Conservation (phyloP, 2,888 invertebrate species). For the Leptinotarsa tumamoca region DNA sequence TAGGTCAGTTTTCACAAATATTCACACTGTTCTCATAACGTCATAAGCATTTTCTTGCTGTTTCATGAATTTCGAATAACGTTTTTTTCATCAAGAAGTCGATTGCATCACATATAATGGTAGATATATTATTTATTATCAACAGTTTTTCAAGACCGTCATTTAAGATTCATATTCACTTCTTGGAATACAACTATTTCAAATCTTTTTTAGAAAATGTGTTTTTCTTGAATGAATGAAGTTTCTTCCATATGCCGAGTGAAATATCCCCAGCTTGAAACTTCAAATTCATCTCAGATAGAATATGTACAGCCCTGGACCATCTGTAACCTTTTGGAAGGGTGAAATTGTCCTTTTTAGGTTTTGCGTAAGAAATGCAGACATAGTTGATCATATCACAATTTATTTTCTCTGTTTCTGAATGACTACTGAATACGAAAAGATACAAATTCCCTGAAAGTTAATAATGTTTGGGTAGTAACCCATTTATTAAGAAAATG, state of each 20-base stretch:
- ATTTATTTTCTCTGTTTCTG: slow-evolving; percentile 22
- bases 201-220: background rate
- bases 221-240: background rate
- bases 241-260: no score
- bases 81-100: no score
- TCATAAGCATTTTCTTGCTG: no score
- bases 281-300: background rate
- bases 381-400: slow-evolving; percentile 27
- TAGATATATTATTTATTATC: no score
- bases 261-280: background rate
- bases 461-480: background rate
- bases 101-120: no score
- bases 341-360: slow-evolving; percentile 27
- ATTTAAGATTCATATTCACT: no score
- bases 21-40: no score
- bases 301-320: slow-evolving; percentile 20
- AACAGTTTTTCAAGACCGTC: no score
- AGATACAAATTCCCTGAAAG: slow-evolving; percentile 4
- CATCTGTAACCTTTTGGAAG: slow-evolving; percentile 24
- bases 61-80: no score
- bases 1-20: no score
- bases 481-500: background rate
- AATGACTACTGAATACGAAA: slow-evolving; percentile 20
- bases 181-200: no score
- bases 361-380: slow-evolving; percentile 36